Evolutionary conservation across 2,113 vertebrate genomes (phyloP).

Genomic region (Mustelus asterias): DNA sequence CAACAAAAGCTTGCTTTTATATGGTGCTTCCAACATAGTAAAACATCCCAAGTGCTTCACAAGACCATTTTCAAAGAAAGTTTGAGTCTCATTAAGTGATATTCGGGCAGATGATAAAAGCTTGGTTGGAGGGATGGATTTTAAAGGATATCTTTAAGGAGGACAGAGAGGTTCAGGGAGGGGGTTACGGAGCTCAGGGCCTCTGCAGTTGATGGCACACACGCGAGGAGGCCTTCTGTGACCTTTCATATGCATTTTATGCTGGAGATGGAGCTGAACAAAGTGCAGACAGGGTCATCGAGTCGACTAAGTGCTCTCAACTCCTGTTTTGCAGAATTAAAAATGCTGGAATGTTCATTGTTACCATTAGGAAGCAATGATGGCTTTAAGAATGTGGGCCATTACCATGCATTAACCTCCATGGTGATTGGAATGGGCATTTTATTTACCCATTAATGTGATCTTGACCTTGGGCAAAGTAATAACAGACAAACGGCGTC

Average conservation of each 20-base stretch:
- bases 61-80: not conserved
- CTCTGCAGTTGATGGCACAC: too few relatives aligned
- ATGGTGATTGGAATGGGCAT: not conserved
- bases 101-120: too few relatives aligned
- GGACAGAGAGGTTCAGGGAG: too few relatives aligned
- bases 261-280: not conserved
- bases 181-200: too few relatives aligned
- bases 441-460: not conserved
- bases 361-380: constrained; percentile 14
- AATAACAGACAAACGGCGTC: not conserved
- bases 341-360: constrained; percentile 20
- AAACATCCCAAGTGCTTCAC: not conserved
- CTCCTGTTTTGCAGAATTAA: not conserved
- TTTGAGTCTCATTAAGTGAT: not conserved
- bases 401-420: constrained; percentile 27
- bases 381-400: not conserved
- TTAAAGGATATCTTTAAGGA: too few relatives aligned
- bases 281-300: too few relatives aligned
- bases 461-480: constrained; percentile 23
- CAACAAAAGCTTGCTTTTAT: not conserved
- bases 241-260: too few relatives aligned
- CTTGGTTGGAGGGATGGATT: too few relatives aligned
- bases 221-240: not conserved
- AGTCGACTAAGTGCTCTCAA: not conserved
- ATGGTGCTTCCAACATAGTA: not conserved